Evolutionary conservation across 1,140 invertebrate genomes (phyloP).

Genomic region (Mercenaria mercenaria): DNA sequence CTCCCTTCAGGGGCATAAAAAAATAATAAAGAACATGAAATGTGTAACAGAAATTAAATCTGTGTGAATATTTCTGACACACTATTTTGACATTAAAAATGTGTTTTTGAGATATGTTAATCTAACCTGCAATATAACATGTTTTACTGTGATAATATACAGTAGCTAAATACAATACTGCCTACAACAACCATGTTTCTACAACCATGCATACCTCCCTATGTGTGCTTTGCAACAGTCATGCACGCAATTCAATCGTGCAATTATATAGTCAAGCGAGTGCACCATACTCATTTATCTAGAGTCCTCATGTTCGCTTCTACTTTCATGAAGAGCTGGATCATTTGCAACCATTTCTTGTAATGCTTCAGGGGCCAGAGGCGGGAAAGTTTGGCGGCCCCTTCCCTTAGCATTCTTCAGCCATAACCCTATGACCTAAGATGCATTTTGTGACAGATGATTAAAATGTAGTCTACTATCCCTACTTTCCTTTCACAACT

Average conservation of each 20-base stretch:
- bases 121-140: too few species aligned
- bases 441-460: background rate
- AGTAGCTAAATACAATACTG: background rate
- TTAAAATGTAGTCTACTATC: too few species aligned
- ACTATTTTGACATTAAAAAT: too few species aligned
- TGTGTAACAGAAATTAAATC: too few species aligned
- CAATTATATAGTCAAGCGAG: background rate
- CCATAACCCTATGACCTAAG: constrained; percentile 56
- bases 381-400: constrained; percentile 12
- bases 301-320: background rate
- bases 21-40: too few species aligned
- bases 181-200: background rate
- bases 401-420: constrained; percentile 47
- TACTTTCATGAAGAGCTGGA: background rate
- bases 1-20: too few species aligned
- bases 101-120: too few species aligned
- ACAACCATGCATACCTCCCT: background rate
- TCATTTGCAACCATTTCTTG: constrained; percentile 52
- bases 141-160: too few species aligned
- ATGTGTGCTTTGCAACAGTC: background rate
- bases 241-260: background rate
- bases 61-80: too few species aligned
- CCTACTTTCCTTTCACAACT: too few species aligned
- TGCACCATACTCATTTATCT: constrained; percentile 35
- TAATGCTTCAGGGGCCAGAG: constrained; percentile 47